Evolutionary conservation across 1,140 invertebrate genomes (phyloP), one percentile per base, ranked within the genome.

Genomic region (Pissodes strobi): DNA sequence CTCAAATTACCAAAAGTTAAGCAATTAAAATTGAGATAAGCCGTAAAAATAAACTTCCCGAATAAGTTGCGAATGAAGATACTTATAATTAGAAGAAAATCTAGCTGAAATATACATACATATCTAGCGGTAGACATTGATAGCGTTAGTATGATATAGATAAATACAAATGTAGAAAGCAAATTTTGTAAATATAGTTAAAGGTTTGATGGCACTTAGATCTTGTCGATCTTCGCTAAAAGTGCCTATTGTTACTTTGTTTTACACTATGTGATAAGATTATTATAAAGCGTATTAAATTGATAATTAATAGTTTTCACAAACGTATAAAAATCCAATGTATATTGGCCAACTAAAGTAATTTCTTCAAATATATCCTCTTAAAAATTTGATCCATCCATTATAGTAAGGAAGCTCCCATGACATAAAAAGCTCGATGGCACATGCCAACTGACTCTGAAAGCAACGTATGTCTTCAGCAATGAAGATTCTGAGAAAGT

Each of bases 171-270:
- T 58, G 62, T 57, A 69, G 52, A 68, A 63, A 68, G 51, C 30
- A 55, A 68, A 63, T 56, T 64, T 22, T 65, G 61, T 68, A 69
- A 53, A 64, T 73, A 69, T 55, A 55, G 52, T 55, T 68, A 69
- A 69, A 62, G 72, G 60, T 74, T 72, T 69, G 45, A 51, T 60
- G 74, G 72, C 74, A 74, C 72, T 74, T 64, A 64, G 66, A 66
- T 65, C 67, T 68, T 46, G 18, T 37, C 45, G 59, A 59, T 56
- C 59, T 53, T 65, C 68, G 67, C 67, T 73, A 55, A 68, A 73
- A 76, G 72, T 74, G 74, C 74, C 74, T 74, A 67, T 59, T 70
- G 69, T 76, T 74, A 66, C 63, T 74, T 74, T 74, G 60, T 72
- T 73, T 73, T 66, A 74, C 67, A 66, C 61, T 69, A 71, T 71